Percentiles rank a stretch among this genome's conserved stretches.
phyloP scores from a whole-genome alignment of 2,888 invertebrate genomes.

The Tiliacea aurago region DNA sequence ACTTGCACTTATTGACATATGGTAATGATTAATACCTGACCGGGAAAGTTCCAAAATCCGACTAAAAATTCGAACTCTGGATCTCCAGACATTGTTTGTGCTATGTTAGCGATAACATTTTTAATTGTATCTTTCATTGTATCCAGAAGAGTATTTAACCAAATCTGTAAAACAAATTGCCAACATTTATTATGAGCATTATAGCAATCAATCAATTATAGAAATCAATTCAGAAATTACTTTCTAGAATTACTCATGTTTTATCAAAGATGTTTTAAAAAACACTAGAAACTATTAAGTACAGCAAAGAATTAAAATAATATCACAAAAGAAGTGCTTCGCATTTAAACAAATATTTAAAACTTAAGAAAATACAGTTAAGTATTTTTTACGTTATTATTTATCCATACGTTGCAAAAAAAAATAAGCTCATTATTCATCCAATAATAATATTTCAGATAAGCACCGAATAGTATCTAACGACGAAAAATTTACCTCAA shows the following conservation, averaged over 20 bases:
- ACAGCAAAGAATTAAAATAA: neutral
- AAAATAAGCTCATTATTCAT: neutral
- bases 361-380: neutral
- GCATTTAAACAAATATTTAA: neutral
- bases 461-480: neutral
- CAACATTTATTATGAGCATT: neutral
- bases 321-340: neutral
- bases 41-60: conserved; percentile 93
- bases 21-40: conserved; percentile 91
- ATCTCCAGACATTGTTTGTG: conserved; percentile 91
- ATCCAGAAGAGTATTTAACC: conserved; percentile 94
- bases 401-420: neutral
- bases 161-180: conserved; percentile 83
- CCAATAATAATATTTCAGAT: neutral
- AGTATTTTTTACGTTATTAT: neutral
- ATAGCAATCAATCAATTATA: no score
- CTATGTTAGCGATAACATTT: conserved; percentile 93
- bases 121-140: conserved; percentile 94
- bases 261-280: neutral
- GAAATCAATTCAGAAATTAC: no score
- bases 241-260: neutral
- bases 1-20: neutral
- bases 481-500: conserved; percentile 89
- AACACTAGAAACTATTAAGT: neutral
- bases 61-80: conserved; percentile 94